Percentiles rank a stretch among this genome's conserved stretches.
These are phyloP conservation scores for Coreoperca whiteheadi DNA, from an alignment of 2,113 vertebrate species.

Conservation along the genomic window DNA sequence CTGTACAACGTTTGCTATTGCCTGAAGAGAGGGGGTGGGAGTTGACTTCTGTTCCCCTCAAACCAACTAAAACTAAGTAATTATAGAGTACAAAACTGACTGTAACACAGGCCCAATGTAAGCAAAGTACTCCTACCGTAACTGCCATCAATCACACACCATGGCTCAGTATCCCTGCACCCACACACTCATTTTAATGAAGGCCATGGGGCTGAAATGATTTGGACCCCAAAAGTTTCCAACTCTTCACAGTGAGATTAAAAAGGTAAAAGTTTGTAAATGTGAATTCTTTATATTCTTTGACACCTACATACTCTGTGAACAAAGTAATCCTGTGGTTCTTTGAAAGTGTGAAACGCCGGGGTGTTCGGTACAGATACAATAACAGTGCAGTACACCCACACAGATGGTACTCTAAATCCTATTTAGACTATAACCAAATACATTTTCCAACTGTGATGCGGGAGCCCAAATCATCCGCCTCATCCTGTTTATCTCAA, in stretches of 20 bases:
- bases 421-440: conserved; percentile 50
- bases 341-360: conserved; percentile 50
- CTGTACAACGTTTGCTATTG: conserved; percentile 27
- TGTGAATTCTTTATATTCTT: conserved; percentile 45
- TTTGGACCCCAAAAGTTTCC: conserved; percentile 35
- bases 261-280: conserved; percentile 47
- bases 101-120: conserved; percentile 12
- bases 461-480: conserved; percentile 13
- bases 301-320: conserved; percentile 45
- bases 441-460: conserved; percentile 42
- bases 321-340: conserved; percentile 54
- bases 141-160: conserved; percentile 48
- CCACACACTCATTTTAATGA: conserved; percentile 40
- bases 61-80: conserved; percentile 28
- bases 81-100: conserved; percentile 17
- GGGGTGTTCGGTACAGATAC: conserved; percentile 41
- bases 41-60: conserved; percentile 28
- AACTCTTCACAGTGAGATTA: conserved; percentile 28
- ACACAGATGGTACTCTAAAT: conserved; percentile 53
- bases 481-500: conserved; percentile 23
- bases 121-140: conserved; percentile 12
- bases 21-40: not conserved
- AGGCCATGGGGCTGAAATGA: conserved; percentile 39
- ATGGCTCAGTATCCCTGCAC: conserved; percentile 6
- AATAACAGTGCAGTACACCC: conserved; percentile 49